phyloP scores from a whole-genome alignment of 2,888 invertebrate species.

The Ectropis crepuscularia region DNA sequence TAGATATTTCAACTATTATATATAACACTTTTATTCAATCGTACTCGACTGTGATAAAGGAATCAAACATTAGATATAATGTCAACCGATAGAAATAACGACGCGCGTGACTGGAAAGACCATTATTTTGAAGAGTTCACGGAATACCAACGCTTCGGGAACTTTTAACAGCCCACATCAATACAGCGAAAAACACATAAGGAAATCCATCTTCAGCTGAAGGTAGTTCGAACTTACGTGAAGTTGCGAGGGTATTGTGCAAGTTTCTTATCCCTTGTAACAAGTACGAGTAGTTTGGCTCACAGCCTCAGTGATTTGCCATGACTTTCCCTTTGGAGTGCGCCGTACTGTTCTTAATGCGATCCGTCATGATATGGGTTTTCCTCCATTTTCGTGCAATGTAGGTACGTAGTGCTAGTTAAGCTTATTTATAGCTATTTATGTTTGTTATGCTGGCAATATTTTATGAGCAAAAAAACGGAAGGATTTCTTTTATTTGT shows the following conservation, averaged over 20 bases:
- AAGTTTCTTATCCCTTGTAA: slow-evolving; percentile 41
- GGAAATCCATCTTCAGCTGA: slow-evolving; percentile 37
- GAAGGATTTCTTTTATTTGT: slow-evolving; percentile 24
- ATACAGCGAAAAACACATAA: slow-evolving; percentile 36
- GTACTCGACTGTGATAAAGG: slow-evolving; percentile 23
- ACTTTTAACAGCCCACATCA: slow-evolving; percentile 40
- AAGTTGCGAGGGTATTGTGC: slow-evolving; percentile 16
- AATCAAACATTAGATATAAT: slow-evolving; percentile 43
- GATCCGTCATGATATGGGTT: slow-evolving; percentile 40
- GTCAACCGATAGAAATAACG: slow-evolving; percentile 22
- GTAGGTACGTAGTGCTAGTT: slow-evolving; percentile 4
- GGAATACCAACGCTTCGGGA: slow-evolving; percentile 17
- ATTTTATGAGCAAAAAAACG: slow-evolving; percentile 9
- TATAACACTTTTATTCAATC: slow-evolving; percentile 12
- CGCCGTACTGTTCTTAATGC: slow-evolving; percentile 39
- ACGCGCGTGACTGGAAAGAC: slow-evolving; percentile 18
- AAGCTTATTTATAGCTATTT: slow-evolving; percentile 19
- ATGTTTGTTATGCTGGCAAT: slow-evolving; percentile 14
- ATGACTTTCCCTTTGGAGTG: slow-evolving; percentile 38
- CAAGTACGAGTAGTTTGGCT: slow-evolving; percentile 31
- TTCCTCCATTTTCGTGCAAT: slow-evolving; percentile 31
- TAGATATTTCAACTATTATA: not conserved
- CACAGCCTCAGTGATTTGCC: slow-evolving; percentile 33
- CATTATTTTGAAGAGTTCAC: slow-evolving; percentile 29
- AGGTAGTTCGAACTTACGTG: slow-evolving; percentile 37